phyloP scores from a whole-genome alignment of 2,113 vertebrate species.

The Bambusicola thoracicus region DNA sequence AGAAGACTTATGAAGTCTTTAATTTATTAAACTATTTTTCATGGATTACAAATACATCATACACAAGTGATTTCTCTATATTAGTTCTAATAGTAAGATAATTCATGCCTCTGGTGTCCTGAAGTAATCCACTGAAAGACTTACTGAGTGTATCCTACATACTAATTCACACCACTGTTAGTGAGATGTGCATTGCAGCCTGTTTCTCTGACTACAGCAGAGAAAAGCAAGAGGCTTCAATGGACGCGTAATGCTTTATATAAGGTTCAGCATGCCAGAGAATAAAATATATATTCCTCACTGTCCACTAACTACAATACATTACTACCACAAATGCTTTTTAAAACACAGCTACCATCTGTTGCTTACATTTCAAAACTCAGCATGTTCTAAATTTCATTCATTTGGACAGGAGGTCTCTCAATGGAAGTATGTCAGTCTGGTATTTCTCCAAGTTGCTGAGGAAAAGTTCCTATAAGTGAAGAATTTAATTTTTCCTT shows the following conservation, averaged over 20 bases:
- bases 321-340: not conserved
- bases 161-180: not conserved
- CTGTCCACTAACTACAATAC: not conserved
- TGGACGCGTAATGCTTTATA: not conserved
- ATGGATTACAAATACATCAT: constrained; percentile 46
- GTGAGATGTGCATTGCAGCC: not conserved
- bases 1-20: constrained; percentile 34
- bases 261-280: not conserved
- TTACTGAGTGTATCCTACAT: not conserved
- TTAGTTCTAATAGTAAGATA: not conserved
- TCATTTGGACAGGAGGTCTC: not conserved
- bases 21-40: constrained; percentile 66
- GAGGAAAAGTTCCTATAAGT: not conserved
- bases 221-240: not conserved
- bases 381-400: not conserved
- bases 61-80: not conserved
- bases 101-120: not conserved
- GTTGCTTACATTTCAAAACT: not conserved
- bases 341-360: not conserved
- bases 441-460: not conserved
- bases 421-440: not conserved
- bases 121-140: not conserved
- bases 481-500: not conserved
- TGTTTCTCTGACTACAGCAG: not conserved
- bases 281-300: not conserved